These are phyloP conservation scores for Campopleginae sp. DNA, from an alignment of 2,888 invertebrate species.

Conservation along the genomic window DNA sequence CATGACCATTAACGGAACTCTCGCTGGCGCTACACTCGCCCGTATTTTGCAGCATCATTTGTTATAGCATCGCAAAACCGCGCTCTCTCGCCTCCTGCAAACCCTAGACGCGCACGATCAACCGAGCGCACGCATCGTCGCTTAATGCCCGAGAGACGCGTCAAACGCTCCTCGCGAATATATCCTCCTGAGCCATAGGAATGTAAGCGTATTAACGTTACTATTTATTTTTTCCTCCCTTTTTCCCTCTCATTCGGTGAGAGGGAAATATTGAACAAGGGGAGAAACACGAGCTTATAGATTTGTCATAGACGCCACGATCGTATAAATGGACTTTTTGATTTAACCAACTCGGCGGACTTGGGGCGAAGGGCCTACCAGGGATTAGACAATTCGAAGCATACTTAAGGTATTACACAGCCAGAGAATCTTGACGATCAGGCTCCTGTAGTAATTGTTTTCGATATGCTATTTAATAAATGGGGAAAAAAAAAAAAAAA, in stretches of 20 bases:
- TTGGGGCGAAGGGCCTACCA: conserved; percentile 29
- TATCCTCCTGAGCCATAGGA: conserved; percentile 67
- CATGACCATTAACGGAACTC: conserved; percentile 64
- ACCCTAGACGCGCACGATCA: conserved; percentile 20
- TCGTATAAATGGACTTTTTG: conserved; percentile 28
- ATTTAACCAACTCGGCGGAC: conserved; percentile 44
- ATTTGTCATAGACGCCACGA: conserved; percentile 62
- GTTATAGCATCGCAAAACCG: conserved; percentile 75
- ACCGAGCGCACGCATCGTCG: conserved; percentile 71
- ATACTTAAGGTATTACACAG: conserved; percentile 48
- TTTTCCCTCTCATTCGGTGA: conserved; percentile 27
- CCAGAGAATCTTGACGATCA: conserved; percentile 47
- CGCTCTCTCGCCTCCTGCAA: conserved; percentile 45
- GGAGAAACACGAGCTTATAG: conserved; percentile 47
- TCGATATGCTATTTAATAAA: conserved; percentile 42
- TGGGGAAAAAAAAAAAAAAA: conserved; percentile 33
- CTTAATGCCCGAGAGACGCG: conserved; percentile 78
- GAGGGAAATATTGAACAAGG: conserved; percentile 2
- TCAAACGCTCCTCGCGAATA: conserved; percentile 80
- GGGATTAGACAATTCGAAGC: conserved; percentile 49
- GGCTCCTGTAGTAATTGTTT: conserved; percentile 46
- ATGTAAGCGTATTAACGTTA: conserved; percentile 80
- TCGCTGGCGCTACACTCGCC: conserved; percentile 52
- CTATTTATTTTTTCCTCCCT: conserved; percentile 62
- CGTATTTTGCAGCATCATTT: conserved; percentile 78